Evolutionary conservation across 2,888 invertebrate species (phyloP), one percentile per base, ranked within the genome.

Genomic region (Lasius fuliginosus): DNA sequence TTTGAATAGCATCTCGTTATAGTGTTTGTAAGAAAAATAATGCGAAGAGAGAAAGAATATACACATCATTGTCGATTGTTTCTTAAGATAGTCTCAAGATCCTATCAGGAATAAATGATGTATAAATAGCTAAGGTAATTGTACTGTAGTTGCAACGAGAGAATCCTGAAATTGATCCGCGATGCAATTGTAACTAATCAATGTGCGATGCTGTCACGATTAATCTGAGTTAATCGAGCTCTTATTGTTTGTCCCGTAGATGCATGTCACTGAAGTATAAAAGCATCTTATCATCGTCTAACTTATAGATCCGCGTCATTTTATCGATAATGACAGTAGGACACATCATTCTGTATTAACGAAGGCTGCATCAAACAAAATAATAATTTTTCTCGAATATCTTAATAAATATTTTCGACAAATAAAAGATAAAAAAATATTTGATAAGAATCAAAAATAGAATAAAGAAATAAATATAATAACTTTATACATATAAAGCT

Each of bases 161-260:
- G 62, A 75, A 65, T 65, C 18, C 9, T 33, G 18, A 49, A 76
- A 65, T 76, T 76, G 46, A 46, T 36, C 65, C 64, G 12, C 12
- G 18, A 73, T 36, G 3, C 27, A 56, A 62, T 74, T 75, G 49
- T 33, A 33, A 56, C 36, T 71, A 56, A 75, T 76, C 15, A 18
- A 64, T n/a, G 67, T 67, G 46, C n/a, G 65, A 74, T 74, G 27
- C 11, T 42, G 30, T 77, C 71, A 27, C 40, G n/a, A 77, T 77
- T 77, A 77, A 69, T 30, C 15, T 12, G 46, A 69, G 56, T 40
- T 69, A 58, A 68, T 69, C 27, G 30, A 11, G 12, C 71, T 27
- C 8, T 77, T 69, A 42, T 69, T 56, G 36, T 40, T 27, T 12
- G n/a, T 46, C 2, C 56, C 42, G 3, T 30, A 68, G 40, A 77